Evolutionary conservation across 92 coral and sea anemone genomes (phyloP).

Genomic region (Phenganax marumi): DNA sequence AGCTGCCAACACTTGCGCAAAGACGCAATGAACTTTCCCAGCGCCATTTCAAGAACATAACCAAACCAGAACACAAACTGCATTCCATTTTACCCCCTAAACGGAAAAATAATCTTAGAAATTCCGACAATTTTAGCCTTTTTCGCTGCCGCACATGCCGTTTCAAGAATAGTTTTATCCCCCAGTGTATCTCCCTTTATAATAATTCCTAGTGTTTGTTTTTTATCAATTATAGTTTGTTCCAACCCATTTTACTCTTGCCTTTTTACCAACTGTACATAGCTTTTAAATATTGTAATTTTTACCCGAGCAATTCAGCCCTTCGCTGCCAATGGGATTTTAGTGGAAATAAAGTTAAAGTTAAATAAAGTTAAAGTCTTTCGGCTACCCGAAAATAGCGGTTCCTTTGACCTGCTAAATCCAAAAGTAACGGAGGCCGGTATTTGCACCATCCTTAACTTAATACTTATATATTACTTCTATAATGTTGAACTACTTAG

Average conservation of each 20-base stretch:
- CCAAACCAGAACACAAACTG: conserved; percentile 28
- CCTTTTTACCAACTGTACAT: background rate
- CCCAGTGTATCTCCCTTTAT: conserved; percentile 29
- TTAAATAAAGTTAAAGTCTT: no score
- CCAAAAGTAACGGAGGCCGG: no score
- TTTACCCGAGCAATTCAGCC: conserved; percentile 28
- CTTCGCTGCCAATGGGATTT: conserved; percentile 37
- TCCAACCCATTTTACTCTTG: conserved; percentile 5
- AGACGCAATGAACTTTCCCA: conserved; percentile 36
- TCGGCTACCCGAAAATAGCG: no score
- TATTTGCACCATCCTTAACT: no score
- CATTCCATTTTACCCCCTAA: conserved; percentile 34
- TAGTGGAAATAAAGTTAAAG: background rate
- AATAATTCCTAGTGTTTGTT: conserved; percentile 12
- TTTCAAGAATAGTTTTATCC: conserved; percentile 26
- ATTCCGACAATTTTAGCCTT: conserved; percentile 32
- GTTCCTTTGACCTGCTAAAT: no score
- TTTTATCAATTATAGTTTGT: background rate
- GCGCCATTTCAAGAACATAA: conserved; percentile 33
- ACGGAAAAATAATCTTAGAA: conserved; percentile 16
- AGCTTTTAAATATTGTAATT: conserved; percentile 22
- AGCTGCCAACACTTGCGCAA: conserved; percentile 28
- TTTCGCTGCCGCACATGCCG: conserved; percentile 30
- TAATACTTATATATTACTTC: no score
- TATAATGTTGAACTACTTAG: no score